Percentiles rank a stretch among this genome's conserved stretches.
Conservation (phyloP, 64 coral and sea anemone species). For the Montipora sp. region DNA sequence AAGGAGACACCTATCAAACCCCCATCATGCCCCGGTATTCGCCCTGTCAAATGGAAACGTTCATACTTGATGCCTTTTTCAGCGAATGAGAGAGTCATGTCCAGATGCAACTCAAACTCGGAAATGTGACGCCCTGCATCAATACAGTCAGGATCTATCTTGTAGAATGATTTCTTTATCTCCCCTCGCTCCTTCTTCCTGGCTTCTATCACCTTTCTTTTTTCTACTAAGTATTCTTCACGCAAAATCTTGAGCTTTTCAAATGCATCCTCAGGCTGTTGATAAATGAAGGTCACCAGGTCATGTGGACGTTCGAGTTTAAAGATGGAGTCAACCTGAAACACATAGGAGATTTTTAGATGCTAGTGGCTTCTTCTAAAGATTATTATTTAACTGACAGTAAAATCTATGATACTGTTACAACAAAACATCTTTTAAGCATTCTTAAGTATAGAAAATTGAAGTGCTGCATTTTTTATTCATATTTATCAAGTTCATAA, state of each 20-base stretch:
- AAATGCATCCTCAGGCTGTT: constrained; percentile 57
- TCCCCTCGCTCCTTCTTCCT: constrained; percentile 26
- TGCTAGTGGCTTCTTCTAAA: too few relatives aligned
- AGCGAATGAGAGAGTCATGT: constrained; percentile 65
- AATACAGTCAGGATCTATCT: constrained; percentile 64
- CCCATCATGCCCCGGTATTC: background rate
- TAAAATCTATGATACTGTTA: too few relatives aligned
- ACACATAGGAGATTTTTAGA: background rate
- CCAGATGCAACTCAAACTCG: constrained; percentile 72
- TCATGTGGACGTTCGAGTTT: constrained; percentile 85
- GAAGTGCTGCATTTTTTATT: too few relatives aligned
- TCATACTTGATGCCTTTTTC: constrained; percentile 89
- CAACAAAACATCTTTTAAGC: too few relatives aligned
- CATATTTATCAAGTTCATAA: too few relatives aligned
- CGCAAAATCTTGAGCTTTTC: constrained; percentile 53
- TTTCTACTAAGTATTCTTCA: constrained; percentile 34
- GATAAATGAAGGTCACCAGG: constrained; percentile 82
- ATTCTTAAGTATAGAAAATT: too few relatives aligned
- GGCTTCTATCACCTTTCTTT: constrained; percentile 34
- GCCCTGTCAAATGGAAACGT: background rate
- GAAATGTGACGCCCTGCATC: constrained; percentile 37
- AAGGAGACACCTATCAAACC: too few relatives aligned
- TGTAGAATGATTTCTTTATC: constrained; percentile 66
- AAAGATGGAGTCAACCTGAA: constrained; percentile 78
- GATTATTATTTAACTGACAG: too few relatives aligned